Conservation (phyloP, 1,140 invertebrate species). For the Cardiocondyla obscurior region DNA sequence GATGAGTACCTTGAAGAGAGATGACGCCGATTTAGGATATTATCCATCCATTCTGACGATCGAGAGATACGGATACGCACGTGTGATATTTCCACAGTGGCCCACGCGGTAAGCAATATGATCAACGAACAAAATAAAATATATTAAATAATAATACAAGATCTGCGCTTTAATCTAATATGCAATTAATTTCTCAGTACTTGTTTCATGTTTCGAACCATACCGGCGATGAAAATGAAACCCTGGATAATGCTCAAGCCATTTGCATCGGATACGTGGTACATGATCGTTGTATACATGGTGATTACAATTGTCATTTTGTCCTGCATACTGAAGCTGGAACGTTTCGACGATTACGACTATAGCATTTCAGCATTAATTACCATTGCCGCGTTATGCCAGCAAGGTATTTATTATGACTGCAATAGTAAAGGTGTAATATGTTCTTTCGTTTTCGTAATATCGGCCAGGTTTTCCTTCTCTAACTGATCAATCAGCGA, state of each 20-base stretch:
- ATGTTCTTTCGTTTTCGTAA: neutral
- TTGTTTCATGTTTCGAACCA: conserved; percentile 69
- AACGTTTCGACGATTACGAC: neutral
- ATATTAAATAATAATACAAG: neutral
- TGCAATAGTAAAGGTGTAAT: neutral
- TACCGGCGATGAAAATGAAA: conserved; percentile 52
- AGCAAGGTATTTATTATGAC: conserved; percentile 68
- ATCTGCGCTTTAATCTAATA: neutral
- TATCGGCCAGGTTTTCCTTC: conserved; percentile 48
- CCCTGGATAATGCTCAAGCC: conserved; percentile 58
- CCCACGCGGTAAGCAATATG: conserved; percentile 55
- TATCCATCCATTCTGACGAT: conserved; percentile 53
- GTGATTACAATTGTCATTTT: conserved; percentile 26
- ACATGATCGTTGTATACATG: conserved; percentile 21
- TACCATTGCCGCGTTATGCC: conserved; percentile 68
- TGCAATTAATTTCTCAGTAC: conserved; percentile 54
- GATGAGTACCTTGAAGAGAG: neutral
- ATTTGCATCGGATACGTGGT: conserved; percentile 62
- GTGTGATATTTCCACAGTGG: conserved; percentile 39
- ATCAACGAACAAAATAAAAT: neutral
- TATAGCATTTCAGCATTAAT: conserved; percentile 51
- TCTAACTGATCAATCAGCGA: conserved; percentile 20
- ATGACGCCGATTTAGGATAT: conserved; percentile 34
- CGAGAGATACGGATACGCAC: conserved; percentile 16
- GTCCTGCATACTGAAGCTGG: conserved; percentile 38